These are phyloP conservation scores for Tenthredo amoena DNA, from an alignment of 2,888 invertebrate species.

Conservation along the genomic window DNA sequence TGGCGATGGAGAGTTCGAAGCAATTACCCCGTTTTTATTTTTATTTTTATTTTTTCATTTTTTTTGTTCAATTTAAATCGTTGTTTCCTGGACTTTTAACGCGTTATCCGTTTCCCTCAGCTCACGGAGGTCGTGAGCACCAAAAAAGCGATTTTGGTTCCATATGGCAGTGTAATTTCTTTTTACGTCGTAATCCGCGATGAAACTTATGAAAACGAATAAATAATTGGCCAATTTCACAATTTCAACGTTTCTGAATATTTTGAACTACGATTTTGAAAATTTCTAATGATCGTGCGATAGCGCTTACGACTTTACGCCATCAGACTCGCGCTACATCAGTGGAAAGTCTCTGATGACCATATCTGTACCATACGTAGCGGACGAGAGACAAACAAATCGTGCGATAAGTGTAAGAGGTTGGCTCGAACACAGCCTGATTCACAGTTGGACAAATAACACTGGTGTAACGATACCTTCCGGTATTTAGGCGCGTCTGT, in stretches of 20 bases:
- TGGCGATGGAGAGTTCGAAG: slow-evolving; percentile 1
- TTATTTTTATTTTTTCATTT: background rate
- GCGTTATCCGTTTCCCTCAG: background rate
- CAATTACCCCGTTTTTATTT: slow-evolving; percentile 4
- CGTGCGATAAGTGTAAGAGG: background rate
- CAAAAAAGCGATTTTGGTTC: no score
- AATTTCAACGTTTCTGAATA: background rate
- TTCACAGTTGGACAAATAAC: slow-evolving; percentile 11
- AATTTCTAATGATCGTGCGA: no score
- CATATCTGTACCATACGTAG: no score
- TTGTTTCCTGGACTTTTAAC: slow-evolving; percentile 16
- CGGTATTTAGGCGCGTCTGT: slow-evolving; percentile 9
- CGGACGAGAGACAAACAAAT: background rate
- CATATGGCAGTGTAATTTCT: no score
- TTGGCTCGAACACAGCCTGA: background rate
- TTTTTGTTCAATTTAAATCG: background rate
- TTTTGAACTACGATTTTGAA: no score
- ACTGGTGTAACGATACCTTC: slow-evolving; percentile 1
- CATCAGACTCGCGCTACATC: no score
- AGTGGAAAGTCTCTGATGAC: no score
- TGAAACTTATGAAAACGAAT: no score
- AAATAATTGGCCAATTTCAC: background rate
- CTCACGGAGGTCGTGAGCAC: no score
- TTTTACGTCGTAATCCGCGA: background rate
- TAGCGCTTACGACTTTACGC: no score